Percentiles rank a stretch among this genome's conserved stretches.
phyloP scores from a whole-genome alignment of 2,113 vertebrate species.

The Ammospiza nelsoni region DNA sequence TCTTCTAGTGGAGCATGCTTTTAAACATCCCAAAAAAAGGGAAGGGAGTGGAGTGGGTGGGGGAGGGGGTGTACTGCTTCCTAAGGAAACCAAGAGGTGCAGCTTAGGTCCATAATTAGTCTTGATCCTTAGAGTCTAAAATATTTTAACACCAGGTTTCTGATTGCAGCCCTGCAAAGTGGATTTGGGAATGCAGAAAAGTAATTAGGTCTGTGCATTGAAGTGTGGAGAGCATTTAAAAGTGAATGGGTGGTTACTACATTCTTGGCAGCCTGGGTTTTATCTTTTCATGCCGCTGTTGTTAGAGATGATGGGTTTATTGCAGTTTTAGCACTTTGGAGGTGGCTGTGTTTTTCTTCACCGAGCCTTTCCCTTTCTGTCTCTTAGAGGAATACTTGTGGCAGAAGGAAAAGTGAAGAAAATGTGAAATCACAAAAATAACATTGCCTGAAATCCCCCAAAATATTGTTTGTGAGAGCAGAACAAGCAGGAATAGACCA shows the following conservation, averaged over 20 bases:
- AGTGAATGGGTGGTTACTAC: slow-evolving; percentile 95
- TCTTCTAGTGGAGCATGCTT: slow-evolving; percentile 83
- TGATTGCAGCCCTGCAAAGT: slow-evolving; percentile 90
- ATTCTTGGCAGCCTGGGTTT: slow-evolving; percentile 88
- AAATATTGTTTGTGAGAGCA: slow-evolving; percentile 61
- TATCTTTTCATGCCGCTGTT: slow-evolving; percentile 92
- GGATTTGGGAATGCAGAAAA: slow-evolving; percentile 91
- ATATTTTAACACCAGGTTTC: slow-evolving; percentile 95
- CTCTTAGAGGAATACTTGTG: slow-evolving; percentile 69
- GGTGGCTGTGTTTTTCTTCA: slow-evolving; percentile 83
- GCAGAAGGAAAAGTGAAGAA: slow-evolving; percentile 63
- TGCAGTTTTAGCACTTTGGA: slow-evolving; percentile 96
- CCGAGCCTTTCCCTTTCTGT: slow-evolving; percentile 73
- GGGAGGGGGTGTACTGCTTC: neutral
- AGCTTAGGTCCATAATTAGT: slow-evolving; percentile 96
- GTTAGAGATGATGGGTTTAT: slow-evolving; percentile 98
- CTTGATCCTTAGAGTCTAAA: slow-evolving; percentile 94
- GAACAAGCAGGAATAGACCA: slow-evolving; percentile 64
- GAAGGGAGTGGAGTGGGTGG: slow-evolving; percentile 39
- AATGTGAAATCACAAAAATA: slow-evolving; percentile 63
- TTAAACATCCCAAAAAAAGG: slow-evolving; percentile 79
- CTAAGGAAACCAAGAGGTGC: slow-evolving; percentile 83
- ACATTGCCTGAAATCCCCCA: slow-evolving; percentile 17
- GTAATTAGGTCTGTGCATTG: slow-evolving; percentile 97
- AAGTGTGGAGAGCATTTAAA: slow-evolving; percentile 98